phyloP scores from a whole-genome alignment of 2,797 vertebrate genomes.

The Leptoclinus maculatus region DNA sequence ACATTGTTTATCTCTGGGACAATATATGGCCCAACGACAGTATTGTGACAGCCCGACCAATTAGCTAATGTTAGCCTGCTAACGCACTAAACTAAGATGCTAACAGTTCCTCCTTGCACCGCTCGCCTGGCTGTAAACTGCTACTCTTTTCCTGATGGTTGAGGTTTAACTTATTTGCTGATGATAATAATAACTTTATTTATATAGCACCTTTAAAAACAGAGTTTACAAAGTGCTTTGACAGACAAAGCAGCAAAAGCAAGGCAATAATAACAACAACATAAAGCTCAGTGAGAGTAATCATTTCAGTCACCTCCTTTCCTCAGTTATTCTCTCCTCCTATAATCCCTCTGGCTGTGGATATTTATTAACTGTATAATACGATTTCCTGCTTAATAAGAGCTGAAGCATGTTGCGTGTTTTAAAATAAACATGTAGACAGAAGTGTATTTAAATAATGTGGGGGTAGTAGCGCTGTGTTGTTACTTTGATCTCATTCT shows the following conservation, averaged over 20 bases:
- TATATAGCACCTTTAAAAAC: no score
- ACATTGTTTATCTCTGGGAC: neutral
- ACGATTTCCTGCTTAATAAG: neutral
- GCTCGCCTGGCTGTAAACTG: neutral
- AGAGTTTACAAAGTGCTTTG: no score
- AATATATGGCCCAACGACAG: neutral
- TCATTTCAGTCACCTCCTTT: neutral
- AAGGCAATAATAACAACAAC: no score
- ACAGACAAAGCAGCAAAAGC: no score
- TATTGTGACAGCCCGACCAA: neutral
- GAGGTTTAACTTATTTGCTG: neutral
- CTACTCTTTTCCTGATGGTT: neutral
- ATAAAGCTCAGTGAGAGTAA: no score
- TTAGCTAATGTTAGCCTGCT: neutral
- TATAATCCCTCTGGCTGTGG: neutral
- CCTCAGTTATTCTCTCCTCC: no score
- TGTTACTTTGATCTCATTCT: neutral
- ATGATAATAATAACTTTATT: no score
- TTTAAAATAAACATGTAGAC: neutral
- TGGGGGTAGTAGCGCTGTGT: neutral
- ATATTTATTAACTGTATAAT: neutral
- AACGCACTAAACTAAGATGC: neutral
- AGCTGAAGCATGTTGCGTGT: neutral
- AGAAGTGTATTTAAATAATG: neutral
- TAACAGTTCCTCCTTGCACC: neutral